Conservation (phyloP, 2,113 vertebrate genomes). For the Actinemys pallida region DNA sequence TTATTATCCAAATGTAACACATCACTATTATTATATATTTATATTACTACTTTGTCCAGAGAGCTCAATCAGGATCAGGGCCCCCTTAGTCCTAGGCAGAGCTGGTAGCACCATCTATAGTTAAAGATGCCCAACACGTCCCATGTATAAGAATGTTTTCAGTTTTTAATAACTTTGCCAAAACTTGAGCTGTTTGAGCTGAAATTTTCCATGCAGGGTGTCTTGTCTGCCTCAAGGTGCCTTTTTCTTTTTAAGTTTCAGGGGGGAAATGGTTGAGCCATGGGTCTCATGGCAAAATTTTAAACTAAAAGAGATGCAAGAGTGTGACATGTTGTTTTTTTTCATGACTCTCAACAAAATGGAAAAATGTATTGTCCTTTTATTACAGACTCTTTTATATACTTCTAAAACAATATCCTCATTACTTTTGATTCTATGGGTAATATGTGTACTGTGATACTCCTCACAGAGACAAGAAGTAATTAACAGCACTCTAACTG, state of each 20-base stretch:
- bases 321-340: background rate
- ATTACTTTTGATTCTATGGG: background rate
- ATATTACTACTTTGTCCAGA: background rate
- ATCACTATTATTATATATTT: background rate
- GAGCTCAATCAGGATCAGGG: background rate
- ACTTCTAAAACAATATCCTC: background rate
- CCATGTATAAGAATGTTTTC: background rate
- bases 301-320: background rate
- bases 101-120: background rate
- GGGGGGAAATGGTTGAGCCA: background rate
- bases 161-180: background rate
- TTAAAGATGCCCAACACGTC: background rate
- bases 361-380: background rate
- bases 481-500: background rate
- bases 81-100: background rate
- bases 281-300: background rate
- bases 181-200: background rate
- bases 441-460: background rate
- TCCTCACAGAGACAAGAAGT: background rate
- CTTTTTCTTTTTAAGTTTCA: too few relatives aligned
- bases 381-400: background rate
- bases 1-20: conserved; percentile 34
- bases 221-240: too few relatives aligned
- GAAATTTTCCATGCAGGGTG: too few relatives aligned
- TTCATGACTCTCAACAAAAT: background rate